Base-by-base conservation (phyloP, 2,113 vertebrate genomes). In the Zosterops borbonicus region DNA sequence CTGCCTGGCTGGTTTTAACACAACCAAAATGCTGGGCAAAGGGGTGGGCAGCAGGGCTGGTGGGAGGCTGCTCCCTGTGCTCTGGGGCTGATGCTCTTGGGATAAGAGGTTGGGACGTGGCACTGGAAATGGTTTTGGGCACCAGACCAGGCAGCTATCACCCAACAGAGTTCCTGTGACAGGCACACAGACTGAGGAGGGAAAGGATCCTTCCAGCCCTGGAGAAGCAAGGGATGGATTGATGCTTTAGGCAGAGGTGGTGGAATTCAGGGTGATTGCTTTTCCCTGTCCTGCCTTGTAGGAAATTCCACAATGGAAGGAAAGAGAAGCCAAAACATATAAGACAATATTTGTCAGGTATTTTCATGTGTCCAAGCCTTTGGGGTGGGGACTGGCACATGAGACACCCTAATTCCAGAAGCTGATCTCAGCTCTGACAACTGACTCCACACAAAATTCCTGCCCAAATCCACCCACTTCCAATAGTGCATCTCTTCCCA, bases 41-140 rank as follows among this genome's bases (percentile, higher is more conserved):
- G 49, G 18, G 15, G 6, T 19, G 35, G 46, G 9, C 33, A 49
- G 3, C 2, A 14, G 17, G 23, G 33, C 3, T 28, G 56, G 58
- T 16, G 53, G 35, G 70, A 62, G 63, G 25, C 47, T 33, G 60
- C 1, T 69, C 44, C 56, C 7, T 33, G 18, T 37, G 55, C 41
- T 41, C 58, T 71, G 47, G 35, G 75, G 41, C 27, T 44, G 65
- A 19, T 33, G 31, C 18, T 92, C 17, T 41, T 1, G 2, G 27
- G 35, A 9, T 22, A 8, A 35, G 58, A 8, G 5, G 8, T 8
- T 23, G 70, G 24, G 9, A 46, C 0, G 0, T 2, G 12, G 35
- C 22, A 18, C n/a, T 71, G 27, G 33, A 58, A 69, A 37, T 7
- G 2, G 1, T 53, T 75, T 52, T 58, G 53, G 35, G 24, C 6